Conservation (phyloP, 2,113 vertebrate genomes). For the Pygoscelis adeliae region DNA sequence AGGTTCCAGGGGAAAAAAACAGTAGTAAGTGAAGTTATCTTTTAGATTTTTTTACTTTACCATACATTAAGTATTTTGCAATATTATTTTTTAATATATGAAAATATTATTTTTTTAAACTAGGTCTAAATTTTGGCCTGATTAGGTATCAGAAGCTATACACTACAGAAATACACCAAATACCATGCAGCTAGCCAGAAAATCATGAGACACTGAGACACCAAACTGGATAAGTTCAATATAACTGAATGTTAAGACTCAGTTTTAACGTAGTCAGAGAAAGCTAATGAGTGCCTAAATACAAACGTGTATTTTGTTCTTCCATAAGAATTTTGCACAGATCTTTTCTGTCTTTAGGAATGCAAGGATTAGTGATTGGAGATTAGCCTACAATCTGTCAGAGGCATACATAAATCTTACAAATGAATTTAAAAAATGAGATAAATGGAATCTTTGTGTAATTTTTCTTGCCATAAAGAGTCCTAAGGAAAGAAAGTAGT, state of each 20-base stretch:
- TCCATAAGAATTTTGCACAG: background rate
- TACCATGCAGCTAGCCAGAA: background rate
- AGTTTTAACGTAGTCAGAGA: background rate
- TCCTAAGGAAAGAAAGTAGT: slow-evolving; percentile 6
- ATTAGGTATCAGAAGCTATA: background rate
- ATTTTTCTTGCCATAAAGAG: background rate
- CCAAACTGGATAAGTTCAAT: background rate
- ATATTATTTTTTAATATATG: background rate
- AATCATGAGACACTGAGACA: background rate
- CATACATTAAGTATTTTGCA: background rate
- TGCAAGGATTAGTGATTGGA: background rate
- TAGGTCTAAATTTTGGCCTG: background rate
- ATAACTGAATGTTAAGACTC: background rate
- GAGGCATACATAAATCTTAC: background rate
- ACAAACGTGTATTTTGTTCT: background rate
- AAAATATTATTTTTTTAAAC: background rate
- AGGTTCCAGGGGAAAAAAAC: background rate
- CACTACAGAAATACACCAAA: background rate
- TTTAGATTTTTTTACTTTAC: background rate
- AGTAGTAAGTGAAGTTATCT: background rate
- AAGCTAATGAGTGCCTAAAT: background rate
- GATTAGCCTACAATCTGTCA: background rate
- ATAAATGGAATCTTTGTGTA: slow-evolving; percentile 21
- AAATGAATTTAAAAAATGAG: slow-evolving; percentile 6
- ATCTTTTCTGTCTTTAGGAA: background rate